A percentile compares a stretch with the other conserved stretches of the same genome.
phyloP scores from a whole-genome alignment of 2,888 invertebrate genomes.

The Pollenia labialis region DNA sequence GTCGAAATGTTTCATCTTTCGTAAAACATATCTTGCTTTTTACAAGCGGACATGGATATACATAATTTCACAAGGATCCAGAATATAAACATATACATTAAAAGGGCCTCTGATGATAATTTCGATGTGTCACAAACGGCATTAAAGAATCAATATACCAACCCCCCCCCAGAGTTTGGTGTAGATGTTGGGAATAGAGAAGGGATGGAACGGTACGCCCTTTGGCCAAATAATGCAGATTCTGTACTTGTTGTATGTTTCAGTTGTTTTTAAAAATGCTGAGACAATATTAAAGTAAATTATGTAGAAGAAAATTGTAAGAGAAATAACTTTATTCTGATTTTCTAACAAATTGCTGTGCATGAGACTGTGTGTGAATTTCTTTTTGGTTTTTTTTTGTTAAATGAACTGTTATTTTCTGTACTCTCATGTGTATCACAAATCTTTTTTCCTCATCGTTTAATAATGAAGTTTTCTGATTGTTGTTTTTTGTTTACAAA shows the following conservation, averaged over 20 bases:
- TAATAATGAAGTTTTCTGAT: not conserved
- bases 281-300: constrained; percentile 54
- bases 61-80: too few relatives aligned
- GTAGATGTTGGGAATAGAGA: not conserved
- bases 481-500: not conserved
- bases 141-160: too few relatives aligned
- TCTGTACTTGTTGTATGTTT: not conserved
- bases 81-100: too few relatives aligned
- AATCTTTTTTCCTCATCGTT: constrained; percentile 13
- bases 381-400: constrained; percentile 18
- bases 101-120: too few relatives aligned
- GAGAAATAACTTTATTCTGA: constrained; percentile 31
- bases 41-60: too few relatives aligned
- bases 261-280: constrained; percentile 32
- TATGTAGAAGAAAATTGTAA: constrained; percentile 38
- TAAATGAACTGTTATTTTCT: constrained; percentile 36
- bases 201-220: constrained; percentile 9
- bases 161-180: too few relatives aligned
- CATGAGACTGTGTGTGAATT: not conserved
- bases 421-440: not conserved
- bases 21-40: too few relatives aligned
- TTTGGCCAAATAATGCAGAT: constrained; percentile 20
- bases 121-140: too few relatives aligned
- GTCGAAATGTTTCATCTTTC: too few relatives aligned
- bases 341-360: constrained; percentile 6